Percentiles rank a stretch among this genome's conserved stretches.
phyloP scores from a whole-genome alignment of 2,113 vertebrate genomes.

The Daubentonia madagascariensis region DNA sequence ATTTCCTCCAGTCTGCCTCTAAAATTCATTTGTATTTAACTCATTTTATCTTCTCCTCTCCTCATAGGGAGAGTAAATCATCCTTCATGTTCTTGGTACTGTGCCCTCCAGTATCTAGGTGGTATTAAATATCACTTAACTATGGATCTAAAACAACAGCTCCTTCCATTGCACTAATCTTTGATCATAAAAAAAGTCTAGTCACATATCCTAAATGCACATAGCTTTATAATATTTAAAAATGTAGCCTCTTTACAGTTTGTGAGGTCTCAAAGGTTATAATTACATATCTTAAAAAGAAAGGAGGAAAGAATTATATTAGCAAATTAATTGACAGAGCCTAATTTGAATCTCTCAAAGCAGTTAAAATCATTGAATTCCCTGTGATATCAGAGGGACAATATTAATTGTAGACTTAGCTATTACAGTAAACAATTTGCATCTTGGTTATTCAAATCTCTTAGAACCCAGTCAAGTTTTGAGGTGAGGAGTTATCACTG shows the following conservation, averaged over 20 bases:
- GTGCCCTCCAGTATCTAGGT: neutral
- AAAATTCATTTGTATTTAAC: neutral
- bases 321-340: neutral
- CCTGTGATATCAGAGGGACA: neutral
- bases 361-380: neutral
- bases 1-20: neutral
- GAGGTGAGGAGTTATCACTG: neutral
- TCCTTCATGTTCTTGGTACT: neutral
- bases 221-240: neutral
- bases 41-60: neutral
- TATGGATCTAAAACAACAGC: neutral
- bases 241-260: neutral
- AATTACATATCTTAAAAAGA: neutral
- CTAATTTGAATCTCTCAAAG: neutral
- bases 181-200: constrained; percentile 21
- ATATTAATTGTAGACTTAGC: neutral
- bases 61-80: neutral
- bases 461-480: constrained; percentile 21
- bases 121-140: constrained; percentile 19
- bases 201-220: neutral
- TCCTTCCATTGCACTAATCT: neutral
- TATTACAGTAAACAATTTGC: neutral
- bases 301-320: neutral
- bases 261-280: neutral
- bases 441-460: neutral